These are phyloP conservation scores for Chaetops frenatus DNA, from an alignment of 2,113 vertebrate genomes.

Conservation along the genomic window DNA sequence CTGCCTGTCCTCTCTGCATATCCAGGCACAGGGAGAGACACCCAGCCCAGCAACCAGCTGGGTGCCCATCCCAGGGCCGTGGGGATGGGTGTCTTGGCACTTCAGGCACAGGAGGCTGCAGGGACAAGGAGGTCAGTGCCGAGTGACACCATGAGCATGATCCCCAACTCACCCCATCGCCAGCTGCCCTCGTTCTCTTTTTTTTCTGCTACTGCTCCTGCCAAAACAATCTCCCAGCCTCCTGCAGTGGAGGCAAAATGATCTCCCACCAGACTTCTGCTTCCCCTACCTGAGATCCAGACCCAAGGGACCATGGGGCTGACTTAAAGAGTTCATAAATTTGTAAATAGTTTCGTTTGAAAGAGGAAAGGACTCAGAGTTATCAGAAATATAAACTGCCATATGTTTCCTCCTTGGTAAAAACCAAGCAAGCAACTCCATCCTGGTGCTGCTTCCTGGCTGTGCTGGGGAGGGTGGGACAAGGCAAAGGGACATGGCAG, in stretches of 20 bases:
- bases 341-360: neutral
- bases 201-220: neutral
- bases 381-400: neutral
- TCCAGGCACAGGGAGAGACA: accelerated
- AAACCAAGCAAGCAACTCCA: neutral
- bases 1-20: neutral
- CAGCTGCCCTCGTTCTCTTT: neutral
- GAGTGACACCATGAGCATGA: neutral
- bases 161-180: accelerated
- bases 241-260: neutral
- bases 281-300: neutral
- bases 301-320: neutral
- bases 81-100: accelerated
- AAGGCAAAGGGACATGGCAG: neutral
- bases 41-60: neutral
- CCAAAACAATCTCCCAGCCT: neutral
- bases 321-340: neutral
- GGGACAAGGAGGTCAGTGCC: neutral
- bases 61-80: accelerated
- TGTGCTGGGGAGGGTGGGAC: neutral
- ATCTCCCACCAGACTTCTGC: neutral
- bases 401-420: neutral
- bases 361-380: neutral
- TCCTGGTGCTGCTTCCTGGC: neutral
- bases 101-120: neutral